These are phyloP conservation scores for Paramormyrops hopkinsi DNA, from an alignment of 2,797 vertebrate genomes.

Conservation along the genomic window DNA sequence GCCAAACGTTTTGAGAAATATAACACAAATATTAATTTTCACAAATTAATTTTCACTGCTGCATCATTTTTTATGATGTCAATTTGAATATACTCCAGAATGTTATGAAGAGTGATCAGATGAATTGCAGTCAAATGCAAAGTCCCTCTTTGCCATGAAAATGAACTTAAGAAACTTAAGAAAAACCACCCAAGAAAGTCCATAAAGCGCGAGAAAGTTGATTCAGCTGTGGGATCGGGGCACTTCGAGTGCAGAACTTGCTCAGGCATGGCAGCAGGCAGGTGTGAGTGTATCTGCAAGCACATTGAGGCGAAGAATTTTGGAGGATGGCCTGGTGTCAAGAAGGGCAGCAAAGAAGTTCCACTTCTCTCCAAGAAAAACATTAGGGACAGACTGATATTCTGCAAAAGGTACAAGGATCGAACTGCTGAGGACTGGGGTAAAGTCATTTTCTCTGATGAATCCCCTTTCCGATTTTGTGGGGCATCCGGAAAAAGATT, in stretches of 20 bases:
- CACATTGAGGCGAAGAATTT: too few species aligned
- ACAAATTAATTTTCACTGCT: not conserved
- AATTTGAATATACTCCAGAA: not conserved
- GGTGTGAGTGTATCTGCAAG: not conserved
- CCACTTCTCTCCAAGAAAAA: not conserved
- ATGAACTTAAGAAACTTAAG: not conserved
- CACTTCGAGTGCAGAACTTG: not conserved
- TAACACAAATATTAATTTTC: not conserved
- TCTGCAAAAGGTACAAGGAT: not conserved
- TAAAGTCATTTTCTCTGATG: not conserved
- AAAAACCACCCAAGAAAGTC: not conserved
- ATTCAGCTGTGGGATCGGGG: not conserved
- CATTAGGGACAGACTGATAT: not conserved
- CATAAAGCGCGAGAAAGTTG: not conserved
- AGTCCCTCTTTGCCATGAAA: too few species aligned
- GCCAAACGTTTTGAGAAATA: not conserved
- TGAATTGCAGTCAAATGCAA: too few species aligned
- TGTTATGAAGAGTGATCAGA: too few species aligned
- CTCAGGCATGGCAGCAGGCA: not conserved
- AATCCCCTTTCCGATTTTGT: not conserved
- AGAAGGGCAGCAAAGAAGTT: not conserved
- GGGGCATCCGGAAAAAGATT: not conserved
- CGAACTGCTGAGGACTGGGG: not conserved
- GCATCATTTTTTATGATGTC: not conserved
- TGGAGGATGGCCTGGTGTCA: not conserved